Base-by-base conservation (phyloP, 2,113 vertebrate genomes). In the Oreotrochilus melanogaster region DNA sequence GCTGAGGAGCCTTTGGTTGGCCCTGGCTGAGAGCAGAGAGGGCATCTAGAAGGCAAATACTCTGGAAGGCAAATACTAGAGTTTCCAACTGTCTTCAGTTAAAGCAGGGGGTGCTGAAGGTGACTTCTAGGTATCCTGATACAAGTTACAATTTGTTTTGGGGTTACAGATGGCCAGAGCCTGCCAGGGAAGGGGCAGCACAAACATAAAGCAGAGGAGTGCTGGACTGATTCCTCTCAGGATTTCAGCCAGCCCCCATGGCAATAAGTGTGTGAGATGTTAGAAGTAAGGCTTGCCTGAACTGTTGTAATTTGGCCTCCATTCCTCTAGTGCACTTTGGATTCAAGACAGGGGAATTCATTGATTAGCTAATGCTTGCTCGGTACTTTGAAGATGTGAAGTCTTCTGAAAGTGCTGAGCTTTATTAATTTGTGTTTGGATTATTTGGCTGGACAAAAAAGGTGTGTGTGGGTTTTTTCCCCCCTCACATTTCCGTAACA, bases 71-170 rank as follows among this genome's bases (percentile, higher is more conserved):
- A n/a, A n/a, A n/a, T 14, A 6, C 3, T 12, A 6, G 23, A 10
- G 51, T 18, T 48, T 54, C 65, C 0, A 0, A 30, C 33, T 0
- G 3, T 67, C 2, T 11, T 0, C 1, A 1, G 3, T 7, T 50
- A 8, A 3, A 31, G 45, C 35, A 31, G 24, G 1, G 28, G 16
- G 1, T 47, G 37, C 51, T 30, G 56, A 16, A 53, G 37, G n/a
- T 80, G 72, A 30, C 51, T 58, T 87, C 39, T 21, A 1, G 31
- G 3, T 28, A 0, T 8, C 11, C 30, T 0, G 5, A n/a, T 35
- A 3, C 4, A 43, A 43, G 35, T 56, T 73, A 4, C 0, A 4
- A 3, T 33, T 15, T 30, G 37, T 21, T 33, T 27, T 27, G 39
- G 18, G 45, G 45, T 43, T 11, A 12, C 37, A 22, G n/a, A n/a